Conservation (phyloP, 2,888 invertebrate species). For the Orchesellides sinensis region DNA sequence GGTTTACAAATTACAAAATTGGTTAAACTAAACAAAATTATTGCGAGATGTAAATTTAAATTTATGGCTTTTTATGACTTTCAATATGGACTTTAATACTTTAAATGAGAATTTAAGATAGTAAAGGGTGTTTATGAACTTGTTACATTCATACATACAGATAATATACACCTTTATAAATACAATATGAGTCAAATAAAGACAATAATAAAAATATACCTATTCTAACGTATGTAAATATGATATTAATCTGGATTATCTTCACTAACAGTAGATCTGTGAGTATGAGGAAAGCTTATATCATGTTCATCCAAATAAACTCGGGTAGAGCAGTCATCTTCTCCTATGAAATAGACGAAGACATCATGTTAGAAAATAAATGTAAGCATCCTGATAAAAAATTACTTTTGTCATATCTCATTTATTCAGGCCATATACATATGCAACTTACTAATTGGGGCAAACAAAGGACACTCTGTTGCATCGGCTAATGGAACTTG, state of each 20-base stretch:
- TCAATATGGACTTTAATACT: not conserved
- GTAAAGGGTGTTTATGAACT: not conserved
- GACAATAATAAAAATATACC: not conserved
- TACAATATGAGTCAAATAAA: no score
- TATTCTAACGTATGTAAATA: not conserved
- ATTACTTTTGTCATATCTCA: no score
- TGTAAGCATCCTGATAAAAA: not conserved
- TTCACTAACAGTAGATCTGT: no score
- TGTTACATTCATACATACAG: no score
- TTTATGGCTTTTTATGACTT: no score
- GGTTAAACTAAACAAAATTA: no score
- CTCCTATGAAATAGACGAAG: not conserved
- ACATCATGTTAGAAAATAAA: constrained; percentile 10
- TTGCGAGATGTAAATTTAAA: no score
- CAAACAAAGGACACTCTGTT: not conserved
- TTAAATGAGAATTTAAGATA: no score
- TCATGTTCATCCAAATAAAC: constrained; percentile 35
- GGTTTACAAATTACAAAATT: no score
- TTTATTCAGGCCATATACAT: no score
- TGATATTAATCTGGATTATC: no score
- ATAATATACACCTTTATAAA: no score
- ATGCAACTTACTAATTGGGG: constrained; percentile 19
- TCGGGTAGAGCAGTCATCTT: constrained; percentile 39
- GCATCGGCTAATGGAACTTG: not conserved
- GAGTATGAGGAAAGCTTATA: not conserved